Base-by-base conservation (phyloP, 1,140 invertebrate genomes). In the Rhyzopertha dominica region DNA sequence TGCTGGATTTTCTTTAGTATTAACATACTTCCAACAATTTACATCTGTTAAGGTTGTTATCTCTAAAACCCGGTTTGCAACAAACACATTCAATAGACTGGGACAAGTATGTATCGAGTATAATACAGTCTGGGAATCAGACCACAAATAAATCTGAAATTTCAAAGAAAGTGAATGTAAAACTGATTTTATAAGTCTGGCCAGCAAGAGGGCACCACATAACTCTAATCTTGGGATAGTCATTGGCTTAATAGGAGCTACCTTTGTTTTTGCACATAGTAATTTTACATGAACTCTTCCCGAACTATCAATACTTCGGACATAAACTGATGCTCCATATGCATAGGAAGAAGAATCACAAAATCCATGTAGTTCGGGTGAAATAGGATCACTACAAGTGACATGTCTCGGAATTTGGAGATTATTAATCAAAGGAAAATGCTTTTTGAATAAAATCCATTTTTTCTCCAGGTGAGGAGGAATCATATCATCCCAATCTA, bases 401-500 rank as follows among this genome's bases (percentile, higher is more conserved):
- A 38, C 36, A 26, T 24, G 13, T 4, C 47, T 26, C 13, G n/a
- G 5, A 17, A 49, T 29, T n/a, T 9, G 14, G 16, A 43, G 9
- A 8, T 43, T 14, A 13, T 22, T 26, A 1, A 49, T 18, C 8
- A 17, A 4, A 1, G 42, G 31, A 14, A 49, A 36, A 7, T 28
- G 8, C 8, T 30, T 31, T 19, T 23, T 8, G 12, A 17, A 19
- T 9, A 17, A 22, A 13, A 20, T 9, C 58, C 60, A 62, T 4
- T 19, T 14, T 7, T 13, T 51, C 9, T 51, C 14, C 8, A 62
- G 12, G 12, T 54, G 30, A 12, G 17, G 13, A 7, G 62, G 52
- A 9, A 70, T 43, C 14, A 43, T 36, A 19, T 62, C 54, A 46
- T 73, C 69, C 68, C 68, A 74, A 31, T 52, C 57, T 9, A 66